These are phyloP conservation scores for Meiosimyza decipiens DNA, from an alignment of 2,888 invertebrate species.

Conservation along the genomic window DNA sequence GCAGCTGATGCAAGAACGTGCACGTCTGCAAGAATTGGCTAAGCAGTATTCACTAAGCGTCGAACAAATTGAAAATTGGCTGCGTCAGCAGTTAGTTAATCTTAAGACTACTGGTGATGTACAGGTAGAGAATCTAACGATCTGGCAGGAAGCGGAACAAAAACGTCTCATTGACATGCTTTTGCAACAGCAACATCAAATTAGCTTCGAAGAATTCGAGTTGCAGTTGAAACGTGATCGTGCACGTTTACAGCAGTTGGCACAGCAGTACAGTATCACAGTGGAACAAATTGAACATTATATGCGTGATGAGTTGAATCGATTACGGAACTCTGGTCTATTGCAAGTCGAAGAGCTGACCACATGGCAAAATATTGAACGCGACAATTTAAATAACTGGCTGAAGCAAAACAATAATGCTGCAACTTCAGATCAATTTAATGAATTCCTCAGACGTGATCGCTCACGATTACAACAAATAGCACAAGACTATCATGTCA, in stretches of 20 bases:
- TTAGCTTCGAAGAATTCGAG: constrained; percentile 56
- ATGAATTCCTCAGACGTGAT: constrained; percentile 56
- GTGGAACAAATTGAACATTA: constrained; percentile 58
- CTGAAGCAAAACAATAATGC: constrained; percentile 54
- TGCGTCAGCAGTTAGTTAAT: constrained; percentile 59
- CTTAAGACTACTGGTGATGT: constrained; percentile 57
- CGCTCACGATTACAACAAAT: constrained; percentile 54
- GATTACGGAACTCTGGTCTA: constrained; percentile 55
- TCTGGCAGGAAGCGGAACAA: constrained; percentile 60
- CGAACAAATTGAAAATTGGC: constrained; percentile 60
- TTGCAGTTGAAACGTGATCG: constrained; percentile 54
- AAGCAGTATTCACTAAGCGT: constrained; percentile 59
- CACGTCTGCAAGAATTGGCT: constrained; percentile 55
- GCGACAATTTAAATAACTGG: constrained; percentile 55
- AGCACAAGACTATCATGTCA: constrained; percentile 58
- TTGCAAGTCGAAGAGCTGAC: constrained; percentile 55
- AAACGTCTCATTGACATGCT: constrained; percentile 59
- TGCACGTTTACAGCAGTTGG: constrained; percentile 51
- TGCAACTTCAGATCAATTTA: constrained; percentile 54
- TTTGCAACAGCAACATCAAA: constrained; percentile 55
- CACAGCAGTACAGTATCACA: constrained; percentile 56
- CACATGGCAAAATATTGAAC: constrained; percentile 59
- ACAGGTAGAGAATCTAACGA: constrained; percentile 58
- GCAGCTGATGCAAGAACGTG: constrained; percentile 57
- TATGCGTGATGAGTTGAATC: constrained; percentile 54